Conservation (phyloP, 2,113 vertebrate species). For the Proterorhinus semilunaris region DNA sequence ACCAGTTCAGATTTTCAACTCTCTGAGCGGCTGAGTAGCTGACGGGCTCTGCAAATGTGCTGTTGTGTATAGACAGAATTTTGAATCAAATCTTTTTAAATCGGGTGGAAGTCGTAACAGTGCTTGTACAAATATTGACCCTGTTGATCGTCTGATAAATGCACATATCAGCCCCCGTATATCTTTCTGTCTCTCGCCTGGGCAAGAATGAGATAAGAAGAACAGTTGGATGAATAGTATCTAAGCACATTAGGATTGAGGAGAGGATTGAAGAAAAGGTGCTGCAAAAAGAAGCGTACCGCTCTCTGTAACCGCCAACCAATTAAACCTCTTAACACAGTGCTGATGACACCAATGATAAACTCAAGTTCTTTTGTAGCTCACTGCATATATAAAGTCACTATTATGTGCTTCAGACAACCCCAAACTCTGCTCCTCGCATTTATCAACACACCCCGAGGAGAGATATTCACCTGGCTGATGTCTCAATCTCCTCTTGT, state of each 20-base stretch:
- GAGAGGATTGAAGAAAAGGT: constrained; percentile 12
- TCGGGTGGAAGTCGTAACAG: too few species aligned
- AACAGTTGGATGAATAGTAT: constrained; percentile 3
- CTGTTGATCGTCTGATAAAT: too few species aligned
- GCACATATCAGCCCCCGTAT: too few species aligned
- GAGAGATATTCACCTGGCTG: constrained; percentile 63
- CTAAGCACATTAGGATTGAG: neutral
- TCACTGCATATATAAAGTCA: too few species aligned
- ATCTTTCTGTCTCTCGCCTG: too few species aligned
- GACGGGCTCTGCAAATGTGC: too few species aligned
- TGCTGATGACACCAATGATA: constrained; percentile 32
- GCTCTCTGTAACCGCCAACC: constrained; percentile 27
- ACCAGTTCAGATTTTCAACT: too few species aligned
- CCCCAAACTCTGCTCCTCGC: constrained; percentile 43
- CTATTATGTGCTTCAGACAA: constrained; percentile 35
- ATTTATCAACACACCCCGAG: constrained; percentile 37
- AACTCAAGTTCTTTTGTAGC: constrained; percentile 24
- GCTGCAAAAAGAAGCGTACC: constrained; percentile 70
- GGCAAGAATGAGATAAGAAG: neutral
- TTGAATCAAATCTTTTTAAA: too few species aligned
- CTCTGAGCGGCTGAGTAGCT: too few species aligned
- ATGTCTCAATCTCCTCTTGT: constrained; percentile 57
- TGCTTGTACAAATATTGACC: too few species aligned
- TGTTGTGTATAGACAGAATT: too few species aligned
- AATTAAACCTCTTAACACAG: constrained; percentile 82